Base-by-base conservation (phyloP, 1,140 invertebrate genomes). In the Drosophila nebulosa region DNA sequence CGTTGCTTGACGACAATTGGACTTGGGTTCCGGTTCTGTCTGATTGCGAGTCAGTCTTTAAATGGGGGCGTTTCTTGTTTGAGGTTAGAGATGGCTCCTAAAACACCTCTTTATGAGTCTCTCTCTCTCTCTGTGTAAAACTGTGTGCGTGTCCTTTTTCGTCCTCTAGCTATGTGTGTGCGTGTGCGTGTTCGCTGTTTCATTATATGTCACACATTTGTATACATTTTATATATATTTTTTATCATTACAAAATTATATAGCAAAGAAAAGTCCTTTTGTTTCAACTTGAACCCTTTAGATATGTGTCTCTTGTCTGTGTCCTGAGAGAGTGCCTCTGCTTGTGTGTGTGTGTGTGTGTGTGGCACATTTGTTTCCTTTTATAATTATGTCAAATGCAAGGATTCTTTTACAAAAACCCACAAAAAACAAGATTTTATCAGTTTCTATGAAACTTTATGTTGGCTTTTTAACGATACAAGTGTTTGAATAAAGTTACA, bases 301-400 rank as follows among this genome's bases (percentile, higher is more conserved):
- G 74, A 76, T 76, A 76, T 76, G 72, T 74, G 70, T 74, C 71
- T 74, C 71, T 74, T 79, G 71, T 69, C 74, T 73, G 64, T 84
- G 72, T 73, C 67, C 71, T 84, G 62, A 52, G 65, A 69, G 69
- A 67, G 67, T 74, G 57, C 57, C 56, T 64, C 35, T 68, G 63
- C 35, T 30, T 46, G 24, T 69, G 21, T 63, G 36, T 68, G 61
- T 69, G n/a, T 64, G 50, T 58, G 68, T 72, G 64, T 70, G 57
- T 59, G 61, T 78, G 78, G 51, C 83, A 78, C 78, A 86, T 86
- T 86, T 88, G 81, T 78, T 81, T 88, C 78, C 83, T 83, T 86
- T 86, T 73, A 88, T 88, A 83, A 83, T 76, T 88, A 88, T 86
- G 81, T 86, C 81, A 86, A 85, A 74, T 76, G 79, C 81, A 88